These are phyloP conservation scores for Junco hyemalis DNA, from an alignment of 2,113 vertebrate species.

Conservation along the genomic window DNA sequence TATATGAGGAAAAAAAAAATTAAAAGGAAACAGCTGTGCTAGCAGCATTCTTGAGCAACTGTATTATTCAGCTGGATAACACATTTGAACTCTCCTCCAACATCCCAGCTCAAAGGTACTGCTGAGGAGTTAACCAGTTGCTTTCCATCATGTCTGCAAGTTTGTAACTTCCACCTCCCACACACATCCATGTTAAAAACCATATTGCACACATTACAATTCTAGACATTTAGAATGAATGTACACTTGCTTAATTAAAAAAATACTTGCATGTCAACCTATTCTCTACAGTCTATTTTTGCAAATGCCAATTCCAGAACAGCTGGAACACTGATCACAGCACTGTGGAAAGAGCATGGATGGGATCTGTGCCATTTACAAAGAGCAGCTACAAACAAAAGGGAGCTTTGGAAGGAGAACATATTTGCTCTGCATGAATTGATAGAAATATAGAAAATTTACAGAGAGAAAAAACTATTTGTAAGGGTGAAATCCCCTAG, in stretches of 20 bases:
- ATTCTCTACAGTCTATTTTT: not conserved
- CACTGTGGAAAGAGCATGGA: not conserved
- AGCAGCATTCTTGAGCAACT: not conserved
- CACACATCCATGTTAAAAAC: not conserved
- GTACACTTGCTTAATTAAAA: not conserved
- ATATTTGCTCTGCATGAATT: not conserved
- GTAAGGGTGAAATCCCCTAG: not conserved
- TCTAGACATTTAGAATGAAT: not conserved
- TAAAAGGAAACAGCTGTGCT: slow-evolving; percentile 27
- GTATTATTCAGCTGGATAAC: not conserved
- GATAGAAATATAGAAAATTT: not conserved
- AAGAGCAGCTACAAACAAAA: not conserved
- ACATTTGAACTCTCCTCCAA: not conserved
- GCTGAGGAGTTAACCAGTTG: not conserved
- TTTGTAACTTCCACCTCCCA: not conserved
- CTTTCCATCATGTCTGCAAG: not conserved
- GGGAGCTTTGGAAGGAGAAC: not conserved
- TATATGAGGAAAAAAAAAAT: not conserved
- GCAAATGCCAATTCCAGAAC: not conserved
- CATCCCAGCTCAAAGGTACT: not conserved
- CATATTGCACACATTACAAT: not conserved
- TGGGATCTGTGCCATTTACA: not conserved
- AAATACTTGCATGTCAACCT: not conserved
- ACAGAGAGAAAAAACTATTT: not conserved
- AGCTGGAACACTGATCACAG: not conserved